Evolutionary conservation across 2,888 invertebrate genomes (phyloP).

Genomic region (Morpho deidamia): DNA sequence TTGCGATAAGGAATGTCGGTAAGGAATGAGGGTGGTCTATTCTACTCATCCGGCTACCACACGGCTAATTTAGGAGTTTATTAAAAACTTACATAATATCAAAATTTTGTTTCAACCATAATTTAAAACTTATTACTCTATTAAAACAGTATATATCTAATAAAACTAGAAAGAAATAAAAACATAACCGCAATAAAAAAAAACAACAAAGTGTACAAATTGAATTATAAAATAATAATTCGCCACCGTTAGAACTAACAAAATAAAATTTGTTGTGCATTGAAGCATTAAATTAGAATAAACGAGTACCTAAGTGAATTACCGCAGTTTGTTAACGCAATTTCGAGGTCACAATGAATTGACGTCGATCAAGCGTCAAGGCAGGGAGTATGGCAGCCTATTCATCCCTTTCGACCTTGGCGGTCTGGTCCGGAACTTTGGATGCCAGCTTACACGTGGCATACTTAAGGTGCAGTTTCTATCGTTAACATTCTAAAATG

Average conservation of each 20-base stretch:
- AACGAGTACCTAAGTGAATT: conserved; percentile 18
- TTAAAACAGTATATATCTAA: too few species aligned
- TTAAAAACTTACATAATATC: too few species aligned
- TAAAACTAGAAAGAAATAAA: too few species aligned
- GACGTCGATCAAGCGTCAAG: conserved; percentile 32
- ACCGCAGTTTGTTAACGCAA: conserved; percentile 23
- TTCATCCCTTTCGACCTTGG: conserved; percentile 43
- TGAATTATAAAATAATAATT: conserved; percentile 1
- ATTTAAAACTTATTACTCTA: too few species aligned
- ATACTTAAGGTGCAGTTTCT: conserved; percentile 32
- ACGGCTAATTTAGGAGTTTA: too few species aligned
- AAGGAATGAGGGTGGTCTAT: too few species aligned
- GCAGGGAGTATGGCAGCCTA: conserved; percentile 29
- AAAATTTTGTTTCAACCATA: too few species aligned
- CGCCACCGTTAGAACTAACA: conserved; percentile 8
- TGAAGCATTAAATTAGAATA: conserved; percentile 22
- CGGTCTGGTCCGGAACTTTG: conserved; percentile 32
- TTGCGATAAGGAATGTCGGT: too few species aligned
- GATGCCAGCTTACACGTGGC: conserved; percentile 45
- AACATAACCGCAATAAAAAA: too few species aligned
- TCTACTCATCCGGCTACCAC: too few species aligned
- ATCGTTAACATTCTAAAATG: too few species aligned
- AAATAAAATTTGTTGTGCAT: conserved; percentile 16
- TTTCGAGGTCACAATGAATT: conserved; percentile 32
- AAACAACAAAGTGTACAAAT: neutral